These are phyloP conservation scores for Cactoblastis cactorum DNA, from an alignment of 2,888 invertebrate species.

Conservation along the genomic window DNA sequence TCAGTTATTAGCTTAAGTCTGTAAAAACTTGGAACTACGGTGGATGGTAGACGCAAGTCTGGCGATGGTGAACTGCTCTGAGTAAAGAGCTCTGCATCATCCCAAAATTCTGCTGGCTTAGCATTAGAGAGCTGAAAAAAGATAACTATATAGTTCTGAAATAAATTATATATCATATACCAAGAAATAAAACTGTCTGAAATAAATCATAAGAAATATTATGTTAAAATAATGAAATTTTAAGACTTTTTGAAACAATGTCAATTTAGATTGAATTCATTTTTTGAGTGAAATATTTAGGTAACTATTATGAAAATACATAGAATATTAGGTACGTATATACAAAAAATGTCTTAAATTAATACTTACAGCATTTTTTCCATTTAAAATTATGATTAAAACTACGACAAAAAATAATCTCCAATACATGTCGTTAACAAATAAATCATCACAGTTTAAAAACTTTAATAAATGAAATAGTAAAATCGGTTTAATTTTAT, in stretches of 20 bases:
- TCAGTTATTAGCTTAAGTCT: conserved; percentile 76
- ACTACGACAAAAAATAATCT: conserved; percentile 33
- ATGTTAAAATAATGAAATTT: no score
- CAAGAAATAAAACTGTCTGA: no score
- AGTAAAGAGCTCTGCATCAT: conserved; percentile 63
- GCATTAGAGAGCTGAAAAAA: conserved; percentile 42
- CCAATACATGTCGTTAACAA: conserved; percentile 37
- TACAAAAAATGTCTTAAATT: not conserved
- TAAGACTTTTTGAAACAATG: no score
- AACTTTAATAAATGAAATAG: conserved; percentile 26
- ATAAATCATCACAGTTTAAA: conserved; percentile 43
- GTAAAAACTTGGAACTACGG: conserved; percentile 78
- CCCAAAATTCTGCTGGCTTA: conserved; percentile 53
- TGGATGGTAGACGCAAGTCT: conserved; percentile 63
- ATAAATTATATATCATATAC: no score
- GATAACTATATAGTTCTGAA: not conserved
- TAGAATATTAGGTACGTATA: not conserved
- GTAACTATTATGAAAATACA: no score
- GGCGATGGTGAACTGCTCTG: conserved; percentile 40
- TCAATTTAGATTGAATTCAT: no score
- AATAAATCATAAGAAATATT: no score
- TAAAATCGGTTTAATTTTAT: conserved; percentile 1
- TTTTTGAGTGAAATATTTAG: no score
- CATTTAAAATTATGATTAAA: conserved; percentile 30
- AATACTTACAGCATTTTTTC: conserved; percentile 45